Evolutionary conservation across 2,113 vertebrate genomes (phyloP).

Genomic region (Oenanthe melanoleuca): DNA sequence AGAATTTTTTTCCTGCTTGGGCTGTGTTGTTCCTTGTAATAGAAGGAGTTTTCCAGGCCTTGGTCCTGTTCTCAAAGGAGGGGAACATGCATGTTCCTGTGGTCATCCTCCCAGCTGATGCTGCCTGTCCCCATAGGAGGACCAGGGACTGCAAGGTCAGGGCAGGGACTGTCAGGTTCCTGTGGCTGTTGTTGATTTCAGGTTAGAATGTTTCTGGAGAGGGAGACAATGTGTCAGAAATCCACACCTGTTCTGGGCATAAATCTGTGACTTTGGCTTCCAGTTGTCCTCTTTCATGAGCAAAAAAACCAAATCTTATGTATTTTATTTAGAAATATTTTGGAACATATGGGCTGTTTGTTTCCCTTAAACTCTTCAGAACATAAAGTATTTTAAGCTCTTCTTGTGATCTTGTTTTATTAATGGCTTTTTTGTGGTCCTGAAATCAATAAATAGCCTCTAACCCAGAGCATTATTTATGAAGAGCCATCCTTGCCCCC

Average conservation of each 20-base stretch:
- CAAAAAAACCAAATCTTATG: neutral
- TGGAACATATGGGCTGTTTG: neutral
- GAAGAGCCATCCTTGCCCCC: neutral
- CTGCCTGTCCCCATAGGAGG: neutral
- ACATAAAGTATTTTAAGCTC: constrained; percentile 16
- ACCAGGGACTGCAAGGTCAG: neutral
- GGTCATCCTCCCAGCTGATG: neutral
- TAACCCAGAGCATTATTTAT: neutral
- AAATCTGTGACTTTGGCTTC: neutral
- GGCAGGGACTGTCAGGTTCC: neutral
- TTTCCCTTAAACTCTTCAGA: neutral
- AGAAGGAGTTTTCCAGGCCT: neutral
- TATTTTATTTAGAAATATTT: neutral
- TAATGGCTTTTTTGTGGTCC: constrained; percentile 23
- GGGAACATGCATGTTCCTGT: neutral
- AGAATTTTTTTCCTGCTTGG: neutral
- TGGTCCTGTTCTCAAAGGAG: neutral
- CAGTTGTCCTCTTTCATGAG: neutral
- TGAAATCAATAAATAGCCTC: constrained; percentile 29
- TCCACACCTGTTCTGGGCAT: neutral
- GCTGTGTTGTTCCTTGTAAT: neutral
- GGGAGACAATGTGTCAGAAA: neutral
- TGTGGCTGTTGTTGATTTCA: neutral
- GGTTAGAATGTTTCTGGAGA: neutral
- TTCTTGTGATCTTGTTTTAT: constrained; percentile 24